Evolutionary conservation across 2,797 vertebrate species (phyloP).

Genomic region (Linurgus olivaceus): DNA sequence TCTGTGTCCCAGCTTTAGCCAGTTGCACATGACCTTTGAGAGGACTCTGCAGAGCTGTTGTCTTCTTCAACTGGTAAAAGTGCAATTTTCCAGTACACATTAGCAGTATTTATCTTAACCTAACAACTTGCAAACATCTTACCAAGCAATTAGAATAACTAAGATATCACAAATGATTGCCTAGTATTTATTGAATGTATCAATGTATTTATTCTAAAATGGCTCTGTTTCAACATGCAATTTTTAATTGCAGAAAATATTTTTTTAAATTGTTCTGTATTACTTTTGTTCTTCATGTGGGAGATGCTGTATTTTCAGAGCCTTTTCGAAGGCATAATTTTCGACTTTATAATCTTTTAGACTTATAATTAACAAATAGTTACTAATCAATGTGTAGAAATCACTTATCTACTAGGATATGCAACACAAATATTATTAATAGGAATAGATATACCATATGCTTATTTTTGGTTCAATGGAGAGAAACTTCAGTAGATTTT

Average conservation of each 20-base stretch:
- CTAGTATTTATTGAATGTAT: neutral
- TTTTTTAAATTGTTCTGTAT: neutral
- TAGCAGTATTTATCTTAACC: neutral
- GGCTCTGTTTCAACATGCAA: neutral
- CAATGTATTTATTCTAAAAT: neutral
- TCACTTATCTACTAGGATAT: neutral
- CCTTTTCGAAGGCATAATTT: neutral
- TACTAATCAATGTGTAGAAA: neutral
- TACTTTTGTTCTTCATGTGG: neutral
- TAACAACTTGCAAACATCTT: neutral
- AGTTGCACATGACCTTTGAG: neutral
- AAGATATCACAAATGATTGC: neutral
- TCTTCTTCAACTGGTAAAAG: neutral
- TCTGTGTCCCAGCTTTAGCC: neutral
- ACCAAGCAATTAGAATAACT: neutral
- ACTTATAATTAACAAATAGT: neutral
- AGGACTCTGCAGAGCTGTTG: neutral
- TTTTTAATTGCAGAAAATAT: neutral
- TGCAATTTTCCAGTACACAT: neutral
- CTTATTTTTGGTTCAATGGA: neutral
- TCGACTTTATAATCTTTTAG: neutral
- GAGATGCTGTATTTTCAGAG: neutral
- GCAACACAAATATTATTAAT: neutral
- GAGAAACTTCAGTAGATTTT: neutral
- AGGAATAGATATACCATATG: neutral